Base-by-base conservation (phyloP, 2,888 invertebrate species). In the Lingula anatina region DNA sequence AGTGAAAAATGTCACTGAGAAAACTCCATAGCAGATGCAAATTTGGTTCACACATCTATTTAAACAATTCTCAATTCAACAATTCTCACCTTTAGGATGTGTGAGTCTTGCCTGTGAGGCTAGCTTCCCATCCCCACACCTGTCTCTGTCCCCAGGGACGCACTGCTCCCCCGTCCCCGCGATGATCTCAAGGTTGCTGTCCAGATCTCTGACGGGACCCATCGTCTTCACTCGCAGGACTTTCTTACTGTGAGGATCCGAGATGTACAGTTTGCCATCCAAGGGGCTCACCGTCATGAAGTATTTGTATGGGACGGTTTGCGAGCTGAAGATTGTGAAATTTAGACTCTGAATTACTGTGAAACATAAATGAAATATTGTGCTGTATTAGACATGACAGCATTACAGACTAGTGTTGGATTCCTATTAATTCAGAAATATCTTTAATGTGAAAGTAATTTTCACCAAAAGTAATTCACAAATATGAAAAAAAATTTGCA, bases 241-340 rank as follows among this genome's bases (percentile, higher is more conserved):
- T 46, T 64, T 61, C 44, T 66, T 58, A 36, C 61, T 65, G 64
- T 70, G 93, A 28, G 95, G 92, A 77, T 97, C 92, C 40, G 96
- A 95, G 65, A 99, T 89, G 78, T 95, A 96, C 46, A 99, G 83
- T 71, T 90, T 88, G 7, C 95, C 95, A 75, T 96, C 94, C 27
- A 94, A 90, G 25, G 97, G 96, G 45, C 94, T 94, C 44, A 96
- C 89, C 49, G 94, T 91, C 73, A 99, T 83, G 78, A 94, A 95
- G 74, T 97, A 97, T 72, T 94, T 92, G 79, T 97, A 95, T 26
- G 94, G 91, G 9, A 95, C 91, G 81, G 94, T 93, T 0, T 94
- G 91, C 25, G 92, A 88, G 76, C 94, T 92, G 80, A 50, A 28
- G 21, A 38, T 36, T 7, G 21, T 7, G 7, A 38, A 12, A 20